A percentile compares a stretch with the other conserved stretches of the same genome.
Conservation (phyloP, 2,888 invertebrate species). For the Cenopis cana region DNA sequence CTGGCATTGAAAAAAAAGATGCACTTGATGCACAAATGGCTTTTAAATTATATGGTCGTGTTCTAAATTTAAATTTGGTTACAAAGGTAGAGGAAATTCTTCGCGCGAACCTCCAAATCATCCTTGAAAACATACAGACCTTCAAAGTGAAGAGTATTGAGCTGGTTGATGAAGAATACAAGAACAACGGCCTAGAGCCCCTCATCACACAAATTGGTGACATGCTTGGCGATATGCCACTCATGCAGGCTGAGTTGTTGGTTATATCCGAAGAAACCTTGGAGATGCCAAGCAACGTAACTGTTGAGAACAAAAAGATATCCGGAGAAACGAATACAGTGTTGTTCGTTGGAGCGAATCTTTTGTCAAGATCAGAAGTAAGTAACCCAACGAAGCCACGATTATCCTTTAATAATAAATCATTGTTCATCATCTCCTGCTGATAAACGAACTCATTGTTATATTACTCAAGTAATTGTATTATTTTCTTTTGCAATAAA, state of each 20-base stretch:
- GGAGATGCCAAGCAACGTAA: constrained; percentile 79
- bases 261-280: constrained; percentile 82
- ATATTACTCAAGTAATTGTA: no score
- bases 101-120: constrained; percentile 87
- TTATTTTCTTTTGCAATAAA: background rate
- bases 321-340: constrained; percentile 80
- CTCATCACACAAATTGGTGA: constrained; percentile 84
- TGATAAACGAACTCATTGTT: background rate
- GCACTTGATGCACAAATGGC: background rate
- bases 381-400: constrained; percentile 48
- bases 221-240: constrained; percentile 87
- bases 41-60: constrained; percentile 4
- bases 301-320: constrained; percentile 87
- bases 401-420: background rate
- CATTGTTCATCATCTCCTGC: background rate
- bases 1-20: no score
- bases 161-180: constrained; percentile 80
- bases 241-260: constrained; percentile 88
- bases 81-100: constrained; percentile 81
- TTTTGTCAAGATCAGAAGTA: constrained; percentile 80
- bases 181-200: constrained; percentile 75
- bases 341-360: constrained; percentile 80
- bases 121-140: constrained; percentile 88
- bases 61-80: constrained; percentile 25
- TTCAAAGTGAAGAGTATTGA: constrained; percentile 87